These are phyloP conservation scores for Aptenodytes patagonicus DNA, from an alignment of 2,113 vertebrate species.

Conservation along the genomic window DNA sequence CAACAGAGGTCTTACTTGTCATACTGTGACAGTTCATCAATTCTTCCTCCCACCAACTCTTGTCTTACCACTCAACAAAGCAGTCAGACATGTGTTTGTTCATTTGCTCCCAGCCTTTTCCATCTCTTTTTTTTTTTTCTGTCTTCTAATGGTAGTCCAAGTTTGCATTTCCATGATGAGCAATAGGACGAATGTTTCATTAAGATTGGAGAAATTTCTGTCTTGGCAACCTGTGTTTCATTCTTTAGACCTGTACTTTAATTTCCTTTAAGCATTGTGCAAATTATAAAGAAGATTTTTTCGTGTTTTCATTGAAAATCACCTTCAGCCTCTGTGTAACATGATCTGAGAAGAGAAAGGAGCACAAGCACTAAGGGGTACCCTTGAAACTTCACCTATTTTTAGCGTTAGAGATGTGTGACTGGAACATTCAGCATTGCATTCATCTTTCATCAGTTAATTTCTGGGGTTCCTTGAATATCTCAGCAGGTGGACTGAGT, in stretches of 20 bases:
- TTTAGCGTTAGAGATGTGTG: neutral
- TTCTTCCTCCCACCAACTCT: conserved; percentile 17
- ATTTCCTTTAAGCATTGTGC: neutral
- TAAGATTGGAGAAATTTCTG: neutral
- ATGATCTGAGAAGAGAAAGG: neutral
- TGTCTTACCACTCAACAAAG: conserved; percentile 14
- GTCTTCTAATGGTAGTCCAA: neutral
- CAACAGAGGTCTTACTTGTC: conserved; percentile 57
- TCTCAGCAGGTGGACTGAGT: neutral
- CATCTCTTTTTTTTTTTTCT: neutral
- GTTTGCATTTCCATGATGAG: neutral
- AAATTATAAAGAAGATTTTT: neutral
- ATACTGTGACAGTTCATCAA: conserved; percentile 58
- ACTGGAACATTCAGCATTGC: neutral
- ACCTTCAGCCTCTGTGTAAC: neutral
- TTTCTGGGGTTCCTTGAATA: neutral
- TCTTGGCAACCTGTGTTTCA: neutral
- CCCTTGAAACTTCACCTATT: neutral
- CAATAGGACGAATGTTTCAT: too few relatives aligned
- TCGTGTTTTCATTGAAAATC: neutral
- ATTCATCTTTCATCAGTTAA: neutral
- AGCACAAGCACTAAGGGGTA: neutral
- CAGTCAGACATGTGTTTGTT: neutral
- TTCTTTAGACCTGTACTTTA: neutral
- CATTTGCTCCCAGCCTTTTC: conserved; percentile 29